Conservation (phyloP, 2,797 vertebrate genomes). For the Danio choprae region DNA sequence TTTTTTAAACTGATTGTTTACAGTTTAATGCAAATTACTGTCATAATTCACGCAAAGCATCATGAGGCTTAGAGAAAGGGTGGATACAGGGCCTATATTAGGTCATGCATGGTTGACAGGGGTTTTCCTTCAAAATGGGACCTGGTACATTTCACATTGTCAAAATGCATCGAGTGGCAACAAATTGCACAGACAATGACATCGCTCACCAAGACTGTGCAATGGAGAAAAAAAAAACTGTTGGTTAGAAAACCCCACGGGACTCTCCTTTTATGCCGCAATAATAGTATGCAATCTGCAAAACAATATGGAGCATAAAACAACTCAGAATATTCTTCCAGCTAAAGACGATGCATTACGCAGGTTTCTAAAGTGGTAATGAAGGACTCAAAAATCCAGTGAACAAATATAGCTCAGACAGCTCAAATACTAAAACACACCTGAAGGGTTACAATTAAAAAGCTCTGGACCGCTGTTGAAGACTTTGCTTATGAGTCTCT, state of each 20-base stretch:
- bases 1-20: too few relatives aligned
- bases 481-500: conserved; percentile 48
- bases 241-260: conserved; percentile 48
- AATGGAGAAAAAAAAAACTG: conserved; percentile 60
- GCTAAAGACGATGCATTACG: conserved; percentile 78
- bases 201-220: conserved; percentile 71
- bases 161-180: conserved; percentile 66
- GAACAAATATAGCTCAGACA: conserved; percentile 54
- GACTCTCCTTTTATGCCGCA: conserved; percentile 72
- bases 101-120: too few relatives aligned
- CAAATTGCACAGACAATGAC: conserved; percentile 62
- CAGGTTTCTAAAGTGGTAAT: conserved; percentile 60
- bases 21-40: too few relatives aligned
- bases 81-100: too few relatives aligned
- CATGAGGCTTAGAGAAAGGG: too few relatives aligned
- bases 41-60: too few relatives aligned
- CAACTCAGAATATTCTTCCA: conserved; percentile 81
- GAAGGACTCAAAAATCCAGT: conserved; percentile 58
- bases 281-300: conserved; percentile 81
- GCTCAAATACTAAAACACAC: conserved; percentile 24
- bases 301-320: conserved; percentile 78
- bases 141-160: conserved; percentile 73
- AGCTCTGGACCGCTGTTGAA: conserved; percentile 23
- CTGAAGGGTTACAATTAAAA: conserved; percentile 47
- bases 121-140: conserved; percentile 47